Base-by-base conservation (phyloP, 2,797 vertebrate genomes). In the Nannoperca obscura region DNA sequence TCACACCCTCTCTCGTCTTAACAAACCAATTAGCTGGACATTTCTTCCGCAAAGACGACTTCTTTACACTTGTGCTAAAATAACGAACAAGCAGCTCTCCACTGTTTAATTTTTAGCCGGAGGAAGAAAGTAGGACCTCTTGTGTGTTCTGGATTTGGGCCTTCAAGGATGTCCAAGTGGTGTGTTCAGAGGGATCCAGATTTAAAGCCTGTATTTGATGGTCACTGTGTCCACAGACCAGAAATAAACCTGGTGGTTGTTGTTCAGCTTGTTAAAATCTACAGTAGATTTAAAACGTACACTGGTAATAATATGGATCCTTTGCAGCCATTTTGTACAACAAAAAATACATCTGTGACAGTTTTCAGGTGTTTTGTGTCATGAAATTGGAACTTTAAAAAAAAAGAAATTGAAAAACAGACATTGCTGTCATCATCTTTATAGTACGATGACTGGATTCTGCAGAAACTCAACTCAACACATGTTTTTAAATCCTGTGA, bases 11-110 rank as follows among this genome's bases (percentile, higher is more conserved):
- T 73, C 78, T 80, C 62, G 12, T 70, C 82, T 90, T 91, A 94
- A 93, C 91, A 93, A 93, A 93, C 90, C 85, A 93, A 94, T 94
- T 93, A 94, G 92, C 93, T 71, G 86, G 90, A 92, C 84, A 80
- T 87, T 91, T 91, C 86, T 82, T 66, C 71, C 47, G 81, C 81
- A 86, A 92, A 90, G 85, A 88, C 76, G 34, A 88, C 85, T 85
- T 86, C 81, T 88, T 83, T 87, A 80, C 57, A 76, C 78, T 79
- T 0, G 30, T 15, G 67, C 49, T 86, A 70, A 53, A 84, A 88
- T 74, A 61, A 62, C 4, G 82, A 74, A 67, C 68, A 73, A 77
- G 53, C 49, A 30, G 77, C 60, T 78, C 64, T 71, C 9, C n/a
- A 78, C 1, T 80, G 73, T 78, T 76, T 59, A 10, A 44, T 65